A percentile compares a stretch with the other conserved stretches of the same genome.
phyloP scores from a whole-genome alignment of 2,888 invertebrate species.

The Ligdia adustata region DNA sequence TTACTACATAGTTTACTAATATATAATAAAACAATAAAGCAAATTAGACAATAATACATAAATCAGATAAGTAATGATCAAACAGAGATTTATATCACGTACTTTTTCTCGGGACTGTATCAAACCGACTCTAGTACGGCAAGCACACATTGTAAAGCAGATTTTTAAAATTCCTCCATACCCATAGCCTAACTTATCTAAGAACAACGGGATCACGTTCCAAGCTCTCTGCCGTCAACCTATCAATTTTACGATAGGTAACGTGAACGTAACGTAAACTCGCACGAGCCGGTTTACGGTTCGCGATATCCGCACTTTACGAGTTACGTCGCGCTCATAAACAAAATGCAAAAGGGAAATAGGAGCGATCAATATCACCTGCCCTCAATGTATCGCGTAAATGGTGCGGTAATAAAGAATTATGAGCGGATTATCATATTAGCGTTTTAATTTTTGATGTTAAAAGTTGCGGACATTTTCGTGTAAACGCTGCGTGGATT shows the following conservation, averaged over 20 bases:
- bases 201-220: too few species aligned
- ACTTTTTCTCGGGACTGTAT: too few species aligned
- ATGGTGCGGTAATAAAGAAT: conserved; percentile 36
- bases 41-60: too few species aligned
- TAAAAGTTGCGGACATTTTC: conserved; percentile 4
- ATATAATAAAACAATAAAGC: too few species aligned
- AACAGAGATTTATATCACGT: too few species aligned
- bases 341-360: conserved; percentile 43
- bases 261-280: conserved; percentile 36
- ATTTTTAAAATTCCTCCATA: too few species aligned
- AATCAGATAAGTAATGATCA: too few species aligned
- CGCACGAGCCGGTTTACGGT: conserved; percentile 35
- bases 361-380: conserved; percentile 42
- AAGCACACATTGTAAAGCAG: too few species aligned
- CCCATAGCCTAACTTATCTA: too few species aligned
- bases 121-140: too few species aligned
- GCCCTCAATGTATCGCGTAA: conserved; percentile 29
- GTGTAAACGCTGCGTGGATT: conserved; percentile 4
- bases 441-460: conserved; percentile 33
- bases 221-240: conserved; percentile 17
- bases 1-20: too few species aligned
- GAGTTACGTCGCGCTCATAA: conserved; percentile 40
- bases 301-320: conserved; percentile 39
- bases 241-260: conserved; percentile 39
- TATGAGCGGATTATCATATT: conserved; percentile 33